Conservation (phyloP, 64 coral and sea anemone species). For the Montipora foliosa region DNA sequence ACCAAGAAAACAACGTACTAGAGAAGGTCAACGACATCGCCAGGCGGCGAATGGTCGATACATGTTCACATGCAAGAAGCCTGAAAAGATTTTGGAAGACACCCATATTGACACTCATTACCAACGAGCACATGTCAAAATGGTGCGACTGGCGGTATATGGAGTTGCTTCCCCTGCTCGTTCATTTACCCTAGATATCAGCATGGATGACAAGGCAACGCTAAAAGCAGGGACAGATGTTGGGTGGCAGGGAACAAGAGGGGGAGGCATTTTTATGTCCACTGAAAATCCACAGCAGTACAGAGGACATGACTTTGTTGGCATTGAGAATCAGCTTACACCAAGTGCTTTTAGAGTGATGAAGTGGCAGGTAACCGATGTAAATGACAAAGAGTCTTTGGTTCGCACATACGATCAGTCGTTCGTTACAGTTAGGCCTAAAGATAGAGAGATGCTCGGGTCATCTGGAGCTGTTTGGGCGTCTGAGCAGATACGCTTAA, state of each 20-base stretch:
- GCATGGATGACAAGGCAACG: constrained; percentile 45
- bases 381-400: constrained; percentile 29
- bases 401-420: constrained; percentile 48
- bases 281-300: constrained; percentile 60
- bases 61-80: constrained; percentile 58
- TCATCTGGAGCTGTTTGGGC: constrained; percentile 67
- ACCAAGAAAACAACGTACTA: constrained; percentile 62
- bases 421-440: constrained; percentile 52
- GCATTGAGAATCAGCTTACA: constrained; percentile 60
- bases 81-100: constrained; percentile 50
- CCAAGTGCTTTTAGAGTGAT: constrained; percentile 73
- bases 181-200: constrained; percentile 61
- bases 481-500: constrained; percentile 57
- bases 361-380: constrained; percentile 56
- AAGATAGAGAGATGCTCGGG: constrained; percentile 58
- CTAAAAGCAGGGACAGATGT: constrained; percentile 34
- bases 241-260: constrained; percentile 44
- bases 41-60: constrained; percentile 57
- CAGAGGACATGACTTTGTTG: constrained; percentile 71
- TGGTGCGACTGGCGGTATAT: constrained; percentile 28
- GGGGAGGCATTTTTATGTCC: constrained; percentile 37
- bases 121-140: constrained; percentile 52
- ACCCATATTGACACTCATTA: constrained; percentile 49
- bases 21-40: constrained; percentile 52
- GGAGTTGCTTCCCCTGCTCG: constrained; percentile 38